phyloP scores from a whole-genome alignment of 2,888 invertebrate genomes.

The Dascillus cervinus region DNA sequence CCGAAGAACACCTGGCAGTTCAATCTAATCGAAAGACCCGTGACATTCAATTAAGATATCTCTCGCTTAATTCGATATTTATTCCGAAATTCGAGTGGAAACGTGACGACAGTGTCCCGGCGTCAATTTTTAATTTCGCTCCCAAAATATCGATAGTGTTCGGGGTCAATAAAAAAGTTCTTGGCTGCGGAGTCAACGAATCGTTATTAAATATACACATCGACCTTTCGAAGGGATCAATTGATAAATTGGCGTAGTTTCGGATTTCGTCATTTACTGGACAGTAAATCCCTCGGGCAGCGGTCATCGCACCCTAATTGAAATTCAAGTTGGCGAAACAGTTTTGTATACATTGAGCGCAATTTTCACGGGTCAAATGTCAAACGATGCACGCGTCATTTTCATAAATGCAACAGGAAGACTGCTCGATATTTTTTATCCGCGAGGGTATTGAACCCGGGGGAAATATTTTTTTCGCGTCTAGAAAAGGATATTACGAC shows the following conservation, averaged over 20 bases:
- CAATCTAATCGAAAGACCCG: too few species aligned
- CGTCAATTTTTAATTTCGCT: too few species aligned
- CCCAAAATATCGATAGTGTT: too few species aligned
- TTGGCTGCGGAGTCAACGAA: too few species aligned
- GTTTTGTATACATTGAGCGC: constrained; percentile 19
- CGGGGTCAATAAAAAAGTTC: too few species aligned
- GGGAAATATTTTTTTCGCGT: too few species aligned
- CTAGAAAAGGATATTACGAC: too few species aligned
- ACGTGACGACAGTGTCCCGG: too few species aligned
- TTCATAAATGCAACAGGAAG: constrained; percentile 6
- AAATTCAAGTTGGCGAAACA: constrained; percentile 12
- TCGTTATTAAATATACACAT: too few species aligned
- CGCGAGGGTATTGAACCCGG: constrained; percentile 27
- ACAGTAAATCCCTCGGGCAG: not conserved
- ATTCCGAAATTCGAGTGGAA: too few species aligned
- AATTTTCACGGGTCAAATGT: constrained; percentile 26
- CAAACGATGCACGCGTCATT: constrained; percentile 17
- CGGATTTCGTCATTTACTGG: not conserved
- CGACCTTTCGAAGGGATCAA: not conserved
- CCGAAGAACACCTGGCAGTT: constrained; percentile 11
- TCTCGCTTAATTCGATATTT: too few species aligned
- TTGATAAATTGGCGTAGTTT: not conserved
- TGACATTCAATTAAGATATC: too few species aligned
- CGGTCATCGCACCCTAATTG: constrained; percentile 8
- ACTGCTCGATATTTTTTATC: constrained; percentile 10